Evolutionary conservation across 1,140 invertebrate species (phyloP), one percentile per base, ranked within the genome.

Genomic region (Trichonephila inaurata): DNA sequence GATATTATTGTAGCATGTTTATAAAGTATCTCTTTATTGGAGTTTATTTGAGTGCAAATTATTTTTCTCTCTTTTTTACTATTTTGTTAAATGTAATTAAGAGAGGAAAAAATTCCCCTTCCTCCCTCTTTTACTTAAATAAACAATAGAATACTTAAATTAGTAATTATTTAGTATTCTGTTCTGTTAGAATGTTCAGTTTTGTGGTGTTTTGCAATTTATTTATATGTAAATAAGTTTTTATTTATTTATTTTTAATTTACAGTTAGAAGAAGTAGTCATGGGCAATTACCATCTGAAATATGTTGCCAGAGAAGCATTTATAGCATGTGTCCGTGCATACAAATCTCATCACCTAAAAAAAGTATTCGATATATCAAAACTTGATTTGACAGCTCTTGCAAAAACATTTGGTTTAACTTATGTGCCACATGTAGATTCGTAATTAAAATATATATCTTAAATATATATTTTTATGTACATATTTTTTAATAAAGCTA

Each of bases 281-380:
- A 96, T 97, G 3, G 98, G 98, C 95, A 99, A 99, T 96, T 99
- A 99, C 95, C 99, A 98, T 95, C 96, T 99, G 1, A 98, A 99
- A 95, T 97, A 97, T 95, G 99, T 98, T 6, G 99, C 98, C 0
- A 98, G 99, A 95, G 99, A 99, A 96, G 99, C 98, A 0, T 99
- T 98, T 96, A 99, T 99, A 96, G 97, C 98, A 2, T 99, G 99
- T 95, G 97, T 99, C 0, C 97, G 99, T 94, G 98, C 99, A 0
- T 99, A 99, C 95, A 98, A 99, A 95, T 99, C 98, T 1, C 99
- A 99, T 96, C 97, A 98, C 95, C 96, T 99, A 94, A 99, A 99
- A 95, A 97, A 97, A 21, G 99, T 99, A 94, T 99, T 99, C 96
- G 97, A 99, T 96, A 97, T 99, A 62, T 97, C 98, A 94, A 99